Base-by-base conservation (phyloP, 2,797 vertebrate species). In the Phylloscopus collybita region DNA sequence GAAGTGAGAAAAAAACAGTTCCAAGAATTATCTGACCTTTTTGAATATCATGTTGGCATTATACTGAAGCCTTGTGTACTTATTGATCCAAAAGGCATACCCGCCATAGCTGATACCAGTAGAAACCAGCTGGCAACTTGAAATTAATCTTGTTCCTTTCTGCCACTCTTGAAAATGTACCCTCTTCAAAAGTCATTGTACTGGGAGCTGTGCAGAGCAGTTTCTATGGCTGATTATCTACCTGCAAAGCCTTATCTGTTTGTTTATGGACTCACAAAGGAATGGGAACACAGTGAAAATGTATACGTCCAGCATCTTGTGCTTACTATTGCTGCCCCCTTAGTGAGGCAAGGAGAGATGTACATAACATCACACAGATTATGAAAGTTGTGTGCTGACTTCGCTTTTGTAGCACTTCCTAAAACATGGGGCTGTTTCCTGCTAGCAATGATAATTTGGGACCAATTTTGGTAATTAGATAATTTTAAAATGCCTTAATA, bases 391-490 rank as follows among this genome's bases (percentile, higher is more conserved):
- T 30, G 14, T 47, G 51, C 38, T 86, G 49, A 49, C 36, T 72
- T 87, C 25, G 32, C 16, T 78, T 89, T 57, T 38, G 12, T 53
- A 74, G 17, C 12, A 30, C 22, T 71, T 34, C 25, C 53, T 65
- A 57, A 90, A 92, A 54, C 4, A 19, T 2, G 18, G 7, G 13
- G 26, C 25, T 60, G 13, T 59, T 90, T 90, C 67, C 74, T 88
- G 64, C 49, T 76, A 50, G 44, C 45, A 80, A 13, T 29, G 53
- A 73, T 51, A 91, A 91, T 87, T 80, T 92, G 19, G 13, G 90
- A 40, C 27, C 49, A 82, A 23, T 89, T 95, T 82, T 73, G 36
- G 42, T 73, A 92, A 94, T 93, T 79, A 88, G 67, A 71, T 88
- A 22, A 67, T 89, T 94, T 94, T 93, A 32, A 67, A 64, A 44